Percentiles rank a stretch among this genome's conserved stretches.
These are phyloP conservation scores for Fragum whitleyi DNA, from an alignment of 2,888 invertebrate genomes.

Conservation along the genomic window DNA sequence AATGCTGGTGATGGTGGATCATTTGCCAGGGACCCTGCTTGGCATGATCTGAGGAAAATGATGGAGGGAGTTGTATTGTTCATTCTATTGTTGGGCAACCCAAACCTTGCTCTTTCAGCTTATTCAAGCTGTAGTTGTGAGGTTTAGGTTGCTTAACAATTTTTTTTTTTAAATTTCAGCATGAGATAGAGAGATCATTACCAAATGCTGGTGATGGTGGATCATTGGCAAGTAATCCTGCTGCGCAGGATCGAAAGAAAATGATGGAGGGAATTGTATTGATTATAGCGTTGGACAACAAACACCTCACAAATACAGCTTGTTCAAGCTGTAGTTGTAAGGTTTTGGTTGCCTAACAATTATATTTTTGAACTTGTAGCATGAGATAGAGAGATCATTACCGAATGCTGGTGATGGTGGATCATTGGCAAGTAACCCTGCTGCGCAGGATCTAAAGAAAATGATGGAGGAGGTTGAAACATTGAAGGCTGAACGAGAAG, in stretches of 20 bases:
- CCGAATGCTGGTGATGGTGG: slow-evolving; percentile 85
- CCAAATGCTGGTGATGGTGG: slow-evolving; percentile 85
- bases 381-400: slow-evolving; percentile 80
- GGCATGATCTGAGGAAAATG: slow-evolving; percentile 89
- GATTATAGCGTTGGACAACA: too few relatives aligned
- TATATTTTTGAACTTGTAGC: slow-evolving; percentile 62
- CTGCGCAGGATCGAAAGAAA: slow-evolving; percentile 89
- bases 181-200: slow-evolving; percentile 80
- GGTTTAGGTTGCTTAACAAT: too few relatives aligned
- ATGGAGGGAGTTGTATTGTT: too few relatives aligned
- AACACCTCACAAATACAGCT: too few relatives aligned
- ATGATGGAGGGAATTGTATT: too few relatives aligned
- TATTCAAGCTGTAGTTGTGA: too few relatives aligned
- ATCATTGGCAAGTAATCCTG: slow-evolving; percentile 87
- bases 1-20: slow-evolving; percentile 86
- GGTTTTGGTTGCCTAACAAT: too few relatives aligned
- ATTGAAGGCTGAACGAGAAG: slow-evolving; percentile 95
- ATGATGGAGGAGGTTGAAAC: slow-evolving; percentile 95
- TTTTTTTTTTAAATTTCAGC: slow-evolving; percentile 62
- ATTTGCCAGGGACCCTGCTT: slow-evolving; percentile 88
- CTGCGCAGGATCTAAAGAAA: slow-evolving; percentile 89
- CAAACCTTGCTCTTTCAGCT: too few relatives aligned
- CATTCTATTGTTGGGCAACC: too few relatives aligned
- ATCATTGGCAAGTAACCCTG: slow-evolving; percentile 87
- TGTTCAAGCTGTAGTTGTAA: too few relatives aligned